Percentiles rank a stretch among this genome's conserved stretches.
These are phyloP conservation scores for Gymnothorax javanicus DNA, from an alignment of 2,797 vertebrate genomes.

Conservation along the genomic window DNA sequence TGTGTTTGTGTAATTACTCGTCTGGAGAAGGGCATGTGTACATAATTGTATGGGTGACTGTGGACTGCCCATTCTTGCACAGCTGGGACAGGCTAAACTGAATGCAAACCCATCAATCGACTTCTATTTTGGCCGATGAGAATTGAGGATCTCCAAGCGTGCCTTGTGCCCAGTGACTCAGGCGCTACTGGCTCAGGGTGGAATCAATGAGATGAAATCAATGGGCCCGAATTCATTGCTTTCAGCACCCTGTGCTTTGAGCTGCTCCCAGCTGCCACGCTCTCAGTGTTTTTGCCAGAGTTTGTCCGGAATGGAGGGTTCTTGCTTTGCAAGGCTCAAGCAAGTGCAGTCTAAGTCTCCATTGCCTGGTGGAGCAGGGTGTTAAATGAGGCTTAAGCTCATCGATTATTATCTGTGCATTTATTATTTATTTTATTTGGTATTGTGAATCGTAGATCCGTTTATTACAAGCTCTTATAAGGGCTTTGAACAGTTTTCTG, in stretches of 20 bases:
- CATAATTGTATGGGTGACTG: background rate
- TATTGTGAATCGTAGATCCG: background rate
- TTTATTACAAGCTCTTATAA: slow-evolving; percentile 8
- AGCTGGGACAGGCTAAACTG: too few relatives aligned
- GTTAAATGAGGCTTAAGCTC: background rate
- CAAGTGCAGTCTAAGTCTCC: background rate
- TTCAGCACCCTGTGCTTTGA: background rate
- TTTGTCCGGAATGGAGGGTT: background rate
- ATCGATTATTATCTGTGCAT: background rate
- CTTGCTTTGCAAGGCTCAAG: background rate
- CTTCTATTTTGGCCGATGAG: too few relatives aligned
- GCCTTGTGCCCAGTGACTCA: background rate
- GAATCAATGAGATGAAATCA: background rate
- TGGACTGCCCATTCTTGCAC: too few relatives aligned
- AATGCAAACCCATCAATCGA: too few relatives aligned
- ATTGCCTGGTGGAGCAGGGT: background rate
- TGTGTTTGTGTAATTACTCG: too few relatives aligned
- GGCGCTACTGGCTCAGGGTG: background rate
- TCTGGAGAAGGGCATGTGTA: background rate
- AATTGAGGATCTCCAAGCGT: background rate
- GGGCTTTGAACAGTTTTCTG: background rate
- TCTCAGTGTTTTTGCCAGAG: background rate
- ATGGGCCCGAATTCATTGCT: background rate
- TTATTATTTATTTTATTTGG: background rate
- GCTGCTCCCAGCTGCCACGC: background rate